Conservation (phyloP, 2,113 vertebrate species). For the Ammodramus savannarum region DNA sequence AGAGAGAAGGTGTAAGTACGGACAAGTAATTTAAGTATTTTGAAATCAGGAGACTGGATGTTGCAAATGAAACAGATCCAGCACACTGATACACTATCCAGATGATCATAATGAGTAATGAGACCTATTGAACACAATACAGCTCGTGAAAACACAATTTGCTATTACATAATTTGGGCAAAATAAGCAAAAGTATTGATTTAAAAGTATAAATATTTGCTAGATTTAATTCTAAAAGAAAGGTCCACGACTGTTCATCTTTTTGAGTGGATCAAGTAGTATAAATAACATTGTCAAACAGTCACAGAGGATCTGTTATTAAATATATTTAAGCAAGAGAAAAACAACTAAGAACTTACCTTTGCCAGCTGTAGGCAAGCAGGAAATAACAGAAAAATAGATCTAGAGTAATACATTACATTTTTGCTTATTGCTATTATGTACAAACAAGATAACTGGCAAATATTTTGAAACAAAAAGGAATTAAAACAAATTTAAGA, state of each 20-base stretch:
- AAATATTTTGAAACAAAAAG: background rate
- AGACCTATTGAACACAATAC: background rate
- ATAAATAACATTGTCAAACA: background rate
- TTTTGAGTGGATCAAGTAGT: background rate
- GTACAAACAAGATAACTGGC: background rate
- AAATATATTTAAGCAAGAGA: background rate
- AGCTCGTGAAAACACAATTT: background rate
- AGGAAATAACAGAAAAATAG: conserved; percentile 28
- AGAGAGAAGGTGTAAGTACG: background rate
- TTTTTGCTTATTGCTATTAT: background rate
- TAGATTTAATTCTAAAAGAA: background rate
- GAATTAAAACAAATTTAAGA: background rate
- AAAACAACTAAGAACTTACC: conserved; percentile 11
- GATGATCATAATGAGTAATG: background rate
- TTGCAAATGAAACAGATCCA: background rate
- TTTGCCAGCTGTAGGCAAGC: conserved; percentile 16
- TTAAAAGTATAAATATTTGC: background rate
- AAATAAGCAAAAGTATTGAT: background rate
- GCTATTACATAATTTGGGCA: background rate
- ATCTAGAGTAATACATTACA: background rate
- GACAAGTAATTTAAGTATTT: background rate
- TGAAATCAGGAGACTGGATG: background rate
- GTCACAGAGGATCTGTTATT: background rate
- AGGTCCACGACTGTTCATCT: background rate
- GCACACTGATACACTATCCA: background rate